A percentile compares a stretch with the other conserved stretches of the same genome.
phyloP scores from a whole-genome alignment of 2,888 invertebrate species.

The Colletes collaris region DNA sequence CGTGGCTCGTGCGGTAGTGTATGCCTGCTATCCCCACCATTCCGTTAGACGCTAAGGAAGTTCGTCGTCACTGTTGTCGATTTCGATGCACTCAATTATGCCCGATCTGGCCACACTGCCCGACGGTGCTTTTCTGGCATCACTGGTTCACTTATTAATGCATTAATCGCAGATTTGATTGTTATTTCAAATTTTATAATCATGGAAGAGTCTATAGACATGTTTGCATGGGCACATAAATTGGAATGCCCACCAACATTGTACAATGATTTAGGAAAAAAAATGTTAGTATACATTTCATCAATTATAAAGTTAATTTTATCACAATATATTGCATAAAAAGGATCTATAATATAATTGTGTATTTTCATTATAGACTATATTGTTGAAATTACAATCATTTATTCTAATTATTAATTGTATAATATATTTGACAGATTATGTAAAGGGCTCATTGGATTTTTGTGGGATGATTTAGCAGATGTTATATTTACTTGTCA shows the following conservation, averaged over 20 bases:
- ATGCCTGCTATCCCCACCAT: no score
- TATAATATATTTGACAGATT: slow-evolving; percentile 62
- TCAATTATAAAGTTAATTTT: slow-evolving; percentile 6
- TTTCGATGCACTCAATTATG: no score
- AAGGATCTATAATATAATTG: slow-evolving; percentile 3
- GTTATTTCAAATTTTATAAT: neutral
- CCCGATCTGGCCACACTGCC: no score
- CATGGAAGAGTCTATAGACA: slow-evolving; percentile 51
- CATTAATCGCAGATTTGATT: neutral
- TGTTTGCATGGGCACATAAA: slow-evolving; percentile 62
- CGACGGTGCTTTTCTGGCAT: no score
- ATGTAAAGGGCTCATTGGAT: slow-evolving; percentile 70
- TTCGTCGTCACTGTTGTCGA: no score
- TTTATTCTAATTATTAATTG: slow-evolving; percentile 6
- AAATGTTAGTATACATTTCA: slow-evolving; percentile 64
- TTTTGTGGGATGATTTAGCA: slow-evolving; percentile 75
- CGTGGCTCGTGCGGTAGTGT: no score
- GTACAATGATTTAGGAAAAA: slow-evolving; percentile 61
- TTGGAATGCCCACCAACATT: slow-evolving; percentile 68
- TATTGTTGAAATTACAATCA: neutral
- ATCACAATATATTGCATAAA: neutral
- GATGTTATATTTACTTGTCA: slow-evolving; percentile 59
- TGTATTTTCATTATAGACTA: neutral
- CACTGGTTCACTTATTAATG: no score
- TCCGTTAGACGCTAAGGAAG: no score